These are phyloP conservation scores for Daubentonia madagascariensis DNA, from an alignment of 2,113 vertebrate genomes.

Conservation along the genomic window DNA sequence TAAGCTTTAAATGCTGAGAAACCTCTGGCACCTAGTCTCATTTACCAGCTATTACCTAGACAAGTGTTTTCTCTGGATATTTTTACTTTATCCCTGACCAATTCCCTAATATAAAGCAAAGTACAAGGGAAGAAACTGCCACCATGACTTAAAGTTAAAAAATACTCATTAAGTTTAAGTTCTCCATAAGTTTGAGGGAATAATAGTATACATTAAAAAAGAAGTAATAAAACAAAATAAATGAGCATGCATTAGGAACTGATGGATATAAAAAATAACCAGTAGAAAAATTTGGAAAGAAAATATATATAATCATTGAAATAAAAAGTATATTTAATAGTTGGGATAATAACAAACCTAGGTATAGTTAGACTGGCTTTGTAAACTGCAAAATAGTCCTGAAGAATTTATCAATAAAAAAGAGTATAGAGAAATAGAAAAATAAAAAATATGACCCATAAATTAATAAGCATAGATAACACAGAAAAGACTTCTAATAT, in stretches of 20 bases:
- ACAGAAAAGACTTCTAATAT: background rate
- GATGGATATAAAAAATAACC: background rate
- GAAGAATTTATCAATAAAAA: background rate
- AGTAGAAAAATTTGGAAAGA: background rate
- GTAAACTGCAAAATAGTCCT: background rate
- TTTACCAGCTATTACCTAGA: background rate
- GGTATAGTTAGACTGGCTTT: background rate
- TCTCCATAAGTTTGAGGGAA: background rate
- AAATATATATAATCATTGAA: background rate
- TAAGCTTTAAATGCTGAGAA: background rate
- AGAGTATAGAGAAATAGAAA: background rate
- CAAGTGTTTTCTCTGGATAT: background rate
- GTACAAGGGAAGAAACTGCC: background rate
- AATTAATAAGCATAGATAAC: background rate
- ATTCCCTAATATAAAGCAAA: background rate
- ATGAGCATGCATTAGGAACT: background rate
- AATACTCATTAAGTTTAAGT: background rate
- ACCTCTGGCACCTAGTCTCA: background rate
- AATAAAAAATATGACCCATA: background rate
- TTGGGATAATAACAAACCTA: background rate
- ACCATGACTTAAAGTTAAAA: background rate
- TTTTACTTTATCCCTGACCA: background rate
- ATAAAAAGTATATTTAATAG: background rate
- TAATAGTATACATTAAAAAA: background rate
- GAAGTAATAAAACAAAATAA: background rate